Percentiles rank a stretch among this genome's conserved stretches.
phyloP scores from a whole-genome alignment of 1,140 invertebrate genomes.

The Hetaerina americana region DNA sequence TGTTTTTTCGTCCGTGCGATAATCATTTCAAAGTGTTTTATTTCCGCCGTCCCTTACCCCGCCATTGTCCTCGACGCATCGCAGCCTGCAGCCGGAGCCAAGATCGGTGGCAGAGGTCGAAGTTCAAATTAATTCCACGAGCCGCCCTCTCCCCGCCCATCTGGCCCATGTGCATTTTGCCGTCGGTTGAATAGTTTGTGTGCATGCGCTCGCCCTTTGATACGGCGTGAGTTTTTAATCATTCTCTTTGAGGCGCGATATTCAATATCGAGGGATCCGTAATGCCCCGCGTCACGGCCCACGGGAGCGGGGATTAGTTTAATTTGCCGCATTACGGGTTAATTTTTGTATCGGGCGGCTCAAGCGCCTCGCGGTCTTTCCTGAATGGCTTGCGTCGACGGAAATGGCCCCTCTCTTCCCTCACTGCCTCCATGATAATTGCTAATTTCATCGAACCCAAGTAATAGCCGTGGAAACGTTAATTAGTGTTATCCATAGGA shows the following conservation, averaged over 20 bases:
- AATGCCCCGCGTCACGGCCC: background rate
- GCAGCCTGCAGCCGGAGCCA: too few species aligned
- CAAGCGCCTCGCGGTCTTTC: background rate
- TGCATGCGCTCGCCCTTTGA: background rate
- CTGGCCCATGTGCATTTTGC: background rate
- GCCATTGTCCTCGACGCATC: too few species aligned
- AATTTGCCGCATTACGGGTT: background rate
- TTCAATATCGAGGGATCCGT: too few species aligned
- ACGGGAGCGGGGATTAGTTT: background rate
- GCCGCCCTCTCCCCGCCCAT: background rate
- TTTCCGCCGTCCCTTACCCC: too few species aligned
- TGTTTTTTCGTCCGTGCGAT: too few species aligned
- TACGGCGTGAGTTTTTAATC: background rate
- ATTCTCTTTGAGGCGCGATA: background rate
- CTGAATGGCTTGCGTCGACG: background rate
- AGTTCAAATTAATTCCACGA: too few species aligned
- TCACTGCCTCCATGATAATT: background rate
- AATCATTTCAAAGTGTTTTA: too few species aligned
- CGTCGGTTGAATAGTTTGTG: background rate
- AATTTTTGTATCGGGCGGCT: background rate
- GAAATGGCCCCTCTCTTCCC: too few species aligned
- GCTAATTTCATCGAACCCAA: background rate
- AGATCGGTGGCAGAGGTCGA: too few species aligned
- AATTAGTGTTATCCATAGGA: background rate
- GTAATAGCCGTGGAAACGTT: background rate